Evolutionary conservation across 1,140 invertebrate species (phyloP).

Genomic region (Caenorhabditis elegans): WBcel235 BX284606.5:7117501-7118000

Average conservation of each 20-base stretch:
- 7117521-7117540: not conserved
- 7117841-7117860: not conserved
- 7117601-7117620: not conserved
- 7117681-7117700: not conserved
- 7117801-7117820: no score
- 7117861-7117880: not conserved
- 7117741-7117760: not conserved
- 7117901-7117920: not conserved
- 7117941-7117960: no score
- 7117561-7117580: not conserved
- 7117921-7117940: not conserved
- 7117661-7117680: not conserved
- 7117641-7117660: conserved; percentile 6
- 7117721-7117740: not conserved
- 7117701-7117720: not conserved
- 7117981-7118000: no score
- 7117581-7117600: not conserved
- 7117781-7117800: not conserved
- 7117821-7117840: not conserved
- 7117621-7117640: conserved; percentile 23
- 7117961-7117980: no score
- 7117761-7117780: not conserved
- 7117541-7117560: not conserved
- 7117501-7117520: not conserved
- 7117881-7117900: not conserved